phyloP scores from a whole-genome alignment of 2,888 invertebrate genomes.

The Oxycera nigricornis region DNA sequence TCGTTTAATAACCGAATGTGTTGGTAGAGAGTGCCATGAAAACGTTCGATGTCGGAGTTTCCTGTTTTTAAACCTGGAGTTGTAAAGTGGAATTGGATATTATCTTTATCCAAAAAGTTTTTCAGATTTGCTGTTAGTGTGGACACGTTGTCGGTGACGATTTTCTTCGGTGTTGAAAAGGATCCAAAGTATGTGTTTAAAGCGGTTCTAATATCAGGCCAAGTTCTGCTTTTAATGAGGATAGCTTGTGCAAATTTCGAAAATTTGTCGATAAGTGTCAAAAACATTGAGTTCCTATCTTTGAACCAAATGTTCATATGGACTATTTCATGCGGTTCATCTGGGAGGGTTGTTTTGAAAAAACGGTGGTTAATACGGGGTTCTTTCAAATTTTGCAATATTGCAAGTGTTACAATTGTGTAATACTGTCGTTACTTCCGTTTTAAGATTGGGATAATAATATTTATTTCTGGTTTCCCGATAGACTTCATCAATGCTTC shows the following conservation, averaged over 20 bases:
- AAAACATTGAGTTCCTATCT: constrained; percentile 9
- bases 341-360: not conserved
- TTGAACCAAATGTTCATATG: not conserved
- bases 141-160: not conserved
- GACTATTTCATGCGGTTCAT: not conserved
- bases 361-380: not conserved
- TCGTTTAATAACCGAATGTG: not conserved
- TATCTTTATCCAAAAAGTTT: not conserved
- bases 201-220: not conserved
- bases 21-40: not conserved
- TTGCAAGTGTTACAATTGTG: not conserved
- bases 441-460: not conserved
- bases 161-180: not conserved
- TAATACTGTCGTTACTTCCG: not conserved
- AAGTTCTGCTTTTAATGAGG: no score
- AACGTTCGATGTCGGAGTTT: not conserved
- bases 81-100: not conserved
- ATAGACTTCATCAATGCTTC: not conserved
- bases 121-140: not conserved
- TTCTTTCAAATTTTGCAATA: constrained; percentile 1
- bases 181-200: not conserved
- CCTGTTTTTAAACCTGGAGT: not conserved
- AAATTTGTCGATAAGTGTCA: constrained; percentile 42
- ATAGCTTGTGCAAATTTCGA: no score
- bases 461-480: not conserved